Evolutionary conservation across 2,797 vertebrate genomes (phyloP).

Genomic region (Rhinogobio ventralis): DNA sequence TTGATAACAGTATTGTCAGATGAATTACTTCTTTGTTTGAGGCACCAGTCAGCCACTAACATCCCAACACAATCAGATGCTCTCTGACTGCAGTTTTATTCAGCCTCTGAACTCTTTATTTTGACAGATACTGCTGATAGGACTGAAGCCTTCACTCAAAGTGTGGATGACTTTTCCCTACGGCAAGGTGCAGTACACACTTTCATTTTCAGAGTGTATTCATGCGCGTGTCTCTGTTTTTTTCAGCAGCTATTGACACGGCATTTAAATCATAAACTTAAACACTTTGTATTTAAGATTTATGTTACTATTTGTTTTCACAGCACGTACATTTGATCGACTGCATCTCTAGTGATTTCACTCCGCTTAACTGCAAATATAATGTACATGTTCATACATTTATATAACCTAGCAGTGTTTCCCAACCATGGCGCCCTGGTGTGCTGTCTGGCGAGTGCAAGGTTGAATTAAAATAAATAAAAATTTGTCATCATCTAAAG

Average conservation of each 20-base stretch:
- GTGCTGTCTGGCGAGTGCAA: too few relatives aligned
- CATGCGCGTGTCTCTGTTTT: neutral
- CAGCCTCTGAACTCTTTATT: constrained; percentile 12
- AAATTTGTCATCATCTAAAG: too few relatives aligned
- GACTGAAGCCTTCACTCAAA: constrained; percentile 93
- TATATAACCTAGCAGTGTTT: neutral
- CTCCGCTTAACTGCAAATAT: neutral
- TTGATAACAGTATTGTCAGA: neutral
- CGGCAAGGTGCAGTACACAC: constrained; percentile 80
- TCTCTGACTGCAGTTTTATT: constrained; percentile 7
- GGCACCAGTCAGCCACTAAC: neutral
- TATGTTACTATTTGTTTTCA: neutral
- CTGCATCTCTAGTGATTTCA: neutral
- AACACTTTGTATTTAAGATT: neutral
- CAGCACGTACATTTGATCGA: neutral
- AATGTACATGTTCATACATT: neutral
- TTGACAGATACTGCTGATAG: constrained; percentile 92
- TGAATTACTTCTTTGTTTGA: neutral
- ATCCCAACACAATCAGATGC: neutral
- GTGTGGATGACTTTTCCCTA: constrained; percentile 99
- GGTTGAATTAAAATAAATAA: too few relatives aligned
- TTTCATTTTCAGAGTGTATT: neutral
- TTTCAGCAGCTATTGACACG: neutral
- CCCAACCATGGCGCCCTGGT: too few relatives aligned
- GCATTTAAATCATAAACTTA: neutral